Base-by-base conservation (phyloP, 1,140 invertebrate genomes). In the Ruditapes philippinarum region DNA sequence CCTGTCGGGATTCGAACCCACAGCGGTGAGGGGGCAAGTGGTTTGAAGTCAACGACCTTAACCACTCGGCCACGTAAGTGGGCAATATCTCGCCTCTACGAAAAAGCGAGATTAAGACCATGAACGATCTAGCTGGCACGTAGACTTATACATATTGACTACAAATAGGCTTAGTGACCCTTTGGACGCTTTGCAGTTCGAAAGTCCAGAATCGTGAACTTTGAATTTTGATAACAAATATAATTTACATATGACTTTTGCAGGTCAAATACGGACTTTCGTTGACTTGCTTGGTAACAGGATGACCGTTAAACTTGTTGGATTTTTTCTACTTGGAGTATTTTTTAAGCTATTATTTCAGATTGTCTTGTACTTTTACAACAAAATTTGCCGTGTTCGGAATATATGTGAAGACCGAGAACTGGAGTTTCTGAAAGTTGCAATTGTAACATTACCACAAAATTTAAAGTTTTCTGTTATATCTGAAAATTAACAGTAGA, bases 391-490 rank as follows among this genome's bases (percentile, higher is more conserved):
- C 65, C 14, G 86, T 88, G 0, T 73, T 88, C 40, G 25, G 25
- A 1, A 31, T 81, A 11, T 88, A 88, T 57, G 25, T 80, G 25
- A 65, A 11, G 19, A 88, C 78, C 0, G 86, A 78, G 9, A 78
- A 78, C 31, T 88, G 86, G 86, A 25, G 38, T 88, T 80, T 57
- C 45, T 81, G 45, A 88, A 70, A 54, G 86, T 81, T 40, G 57
- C 81, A 28, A 42, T 70, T 5, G 51, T 81, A 42, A 88, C 86
- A 2, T 3, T 80, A 68, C 78, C 86, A n/a, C 45, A 78, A 45
- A 78, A 88, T 38, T 38, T 88, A 22, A 79, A 78, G 86, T 88
- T 57, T 19, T 25, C 31, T n/a, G n/a, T n/a, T n/a, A n/a, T n/a
- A n/a, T n/a, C n/a, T n/a, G n/a, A n/a, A n/a, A n/a, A n/a, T n/a